A percentile compares a stretch with the other conserved stretches of the same genome.
Conservation (phyloP, 2,113 vertebrate genomes). For the Herpailurus yagouaroundi region DNA sequence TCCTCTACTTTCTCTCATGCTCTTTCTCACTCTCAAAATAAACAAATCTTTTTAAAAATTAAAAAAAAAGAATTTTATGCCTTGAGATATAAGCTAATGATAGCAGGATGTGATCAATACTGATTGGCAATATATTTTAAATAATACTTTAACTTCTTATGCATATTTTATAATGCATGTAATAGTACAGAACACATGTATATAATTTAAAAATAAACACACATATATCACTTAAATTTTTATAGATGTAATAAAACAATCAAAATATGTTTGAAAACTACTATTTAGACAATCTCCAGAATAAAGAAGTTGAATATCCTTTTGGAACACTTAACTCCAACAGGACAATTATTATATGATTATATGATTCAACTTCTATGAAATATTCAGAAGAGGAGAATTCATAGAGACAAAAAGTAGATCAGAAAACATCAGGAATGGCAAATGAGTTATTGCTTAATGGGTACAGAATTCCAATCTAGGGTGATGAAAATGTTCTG, state of each 20-base stretch:
- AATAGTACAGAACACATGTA: background rate
- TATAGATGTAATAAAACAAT: background rate
- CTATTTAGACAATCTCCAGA: background rate
- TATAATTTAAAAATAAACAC: conserved; percentile 8
- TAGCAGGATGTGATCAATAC: background rate
- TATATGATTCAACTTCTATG: background rate
- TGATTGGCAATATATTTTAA: background rate
- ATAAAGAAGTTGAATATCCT: background rate
- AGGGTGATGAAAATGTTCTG: background rate
- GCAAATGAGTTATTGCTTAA: background rate
- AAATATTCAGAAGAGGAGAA: background rate
- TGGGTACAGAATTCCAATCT: background rate
- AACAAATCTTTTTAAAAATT: background rate
- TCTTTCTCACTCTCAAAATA: no score
- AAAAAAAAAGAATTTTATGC: background rate
- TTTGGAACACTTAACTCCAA: background rate
- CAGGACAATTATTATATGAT: background rate
- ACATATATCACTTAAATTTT: background rate
- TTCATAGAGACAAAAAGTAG: background rate
- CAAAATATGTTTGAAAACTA: background rate
- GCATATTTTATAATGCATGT: background rate
- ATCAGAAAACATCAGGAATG: background rate
- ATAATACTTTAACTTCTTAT: background rate
- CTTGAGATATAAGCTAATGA: background rate
- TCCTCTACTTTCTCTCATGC: no score